Evolutionary conservation across 1,140 invertebrate species (phyloP), one percentile per base, ranked within the genome.

Genomic region (Papilio helenus): DNA sequence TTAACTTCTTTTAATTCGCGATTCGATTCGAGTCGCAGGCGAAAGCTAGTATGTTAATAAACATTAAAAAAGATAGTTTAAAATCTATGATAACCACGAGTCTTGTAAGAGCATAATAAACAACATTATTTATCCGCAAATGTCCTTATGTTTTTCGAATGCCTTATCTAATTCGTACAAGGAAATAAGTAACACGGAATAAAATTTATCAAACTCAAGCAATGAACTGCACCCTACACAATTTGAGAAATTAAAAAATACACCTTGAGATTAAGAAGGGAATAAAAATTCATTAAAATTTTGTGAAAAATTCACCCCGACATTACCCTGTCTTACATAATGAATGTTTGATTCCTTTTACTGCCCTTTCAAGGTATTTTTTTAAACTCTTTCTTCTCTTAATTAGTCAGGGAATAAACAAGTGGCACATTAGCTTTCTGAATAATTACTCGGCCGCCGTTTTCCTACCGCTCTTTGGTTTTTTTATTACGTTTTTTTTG

Each of bases 341-440:
- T 93, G 87, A 93, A 94, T 94, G 87, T 90, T 94, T 93, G 88
- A 94, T 94, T 88, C 83, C 77, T 81, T 81, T 80, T 87, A 90
- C 85, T 82, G 81, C 81, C 58, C 76, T 82, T 88, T 86, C 9
- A 84, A 84, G 84, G 84, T 83, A 88, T 90, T 93, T 92, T 92
- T 88, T 86, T 85, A 91, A 92, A 89, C 86, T 89, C 86, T 89
- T 90, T 88, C 90, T 89, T 82, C 85, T 91, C 89, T 91, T 94
- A 94, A 94, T 94, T 94, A 93, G 91, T 90, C 89, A 85, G 88
- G 88, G 91, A 90, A 94, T 92, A 94, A 93, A 90, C 93, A 93
- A 90, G 87, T 87, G 89, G 90, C 88, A 92, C 90, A 93, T 94
- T 94, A 92, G 90, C 92, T 92, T 85, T 92, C 87, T 83, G 85